Evolutionary conservation across 2,888 invertebrate genomes (phyloP), one percentile per base, ranked within the genome.

Genomic region (Thymelicus acteon): DNA sequence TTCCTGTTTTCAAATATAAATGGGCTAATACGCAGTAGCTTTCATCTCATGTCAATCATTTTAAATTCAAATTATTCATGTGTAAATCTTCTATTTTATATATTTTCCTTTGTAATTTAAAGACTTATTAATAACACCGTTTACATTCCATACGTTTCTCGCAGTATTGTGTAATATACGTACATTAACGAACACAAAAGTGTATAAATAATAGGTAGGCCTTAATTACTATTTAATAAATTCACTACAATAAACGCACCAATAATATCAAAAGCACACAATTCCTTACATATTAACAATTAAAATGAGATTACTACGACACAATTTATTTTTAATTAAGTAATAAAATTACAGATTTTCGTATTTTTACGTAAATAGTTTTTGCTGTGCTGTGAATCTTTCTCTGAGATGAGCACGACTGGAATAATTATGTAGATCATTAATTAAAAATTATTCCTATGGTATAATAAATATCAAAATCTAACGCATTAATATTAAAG

Each of bases 251-350:
- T 54, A 54, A 54, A 24, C 54, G 54, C 54, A 24, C 12, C 10
- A 54, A 58, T 58, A 58, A 58, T 58, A 58, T 58, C 31, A 58
- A 58, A 54, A 58, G 58, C 58, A 58, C 58, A 58, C 58, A n/a
- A 39, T 4, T 39, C 39, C n/a, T 58, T 37, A 37, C 8, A n/a
- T 58, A 39, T n/a, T 7, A 37, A 37, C n/a, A 58, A 39, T 39
- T 39, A 58, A 31, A 39, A 58, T 58, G 58, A 58, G 58, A 58
- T 58, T 58, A 58, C 58, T 57, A n/a, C 13, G 15, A 24, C 12
- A 54, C 54, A 19, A 2, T 19, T 1, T 19, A 19, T 12, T 24
- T 10, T 54, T 24, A 8, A 12, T 24, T 54, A 54, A 54, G 1
- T 24, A 54, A 4, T 54, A 54, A 54, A 54, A 54, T 10, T 52